Base-by-base conservation (phyloP, 2,888 invertebrate genomes). In the Epicampocera succincta region DNA sequence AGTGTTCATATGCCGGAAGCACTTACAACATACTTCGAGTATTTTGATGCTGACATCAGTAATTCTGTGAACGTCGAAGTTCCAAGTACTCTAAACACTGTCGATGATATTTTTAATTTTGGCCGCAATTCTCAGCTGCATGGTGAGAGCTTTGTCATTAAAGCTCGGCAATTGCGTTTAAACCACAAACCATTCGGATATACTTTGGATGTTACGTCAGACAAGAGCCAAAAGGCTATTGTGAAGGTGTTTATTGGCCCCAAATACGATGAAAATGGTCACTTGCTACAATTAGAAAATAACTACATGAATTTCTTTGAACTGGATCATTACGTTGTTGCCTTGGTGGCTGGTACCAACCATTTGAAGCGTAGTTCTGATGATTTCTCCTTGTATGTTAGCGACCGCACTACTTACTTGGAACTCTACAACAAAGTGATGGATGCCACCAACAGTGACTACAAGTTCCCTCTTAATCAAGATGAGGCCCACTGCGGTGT, bases 171-270 rank as follows among this genome's bases (percentile, higher is more conserved):
- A 86, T 91, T 92, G 42, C 93, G 94, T 25, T 91, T 95, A 19
- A 94, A 94, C 87, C 93, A 95, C 90, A 92, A 94, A 71, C 93
- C 93, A 25, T 95, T 94, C 92, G 93, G 92, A 85, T 91, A 93
- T 76, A 92, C 92, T 33, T 71, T 94, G 56, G 93, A 93, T 63
- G 90, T 94, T 2, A 87, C 90, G 58, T 93, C 94, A 17, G 93
- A 94, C 87, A 93, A 94, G 86, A 89, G 91, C n/a, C 92, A 92
- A 25, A 92, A 93, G 83, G 93, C 93, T 69, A 92, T 94, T 4
- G 93, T 95, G 3, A 93, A 94, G 85, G 91, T 95, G 0, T 95
- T 93, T 92, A 90, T 95, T 84, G 95, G 94, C 87, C 95, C 95
- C 0, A 94, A 95, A 88, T 92, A 92, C 86, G 94, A 95, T 86